These are phyloP conservation scores for Drepanosiphum platanoidis DNA, from an alignment of 2,888 invertebrate species.

Conservation along the genomic window DNA sequence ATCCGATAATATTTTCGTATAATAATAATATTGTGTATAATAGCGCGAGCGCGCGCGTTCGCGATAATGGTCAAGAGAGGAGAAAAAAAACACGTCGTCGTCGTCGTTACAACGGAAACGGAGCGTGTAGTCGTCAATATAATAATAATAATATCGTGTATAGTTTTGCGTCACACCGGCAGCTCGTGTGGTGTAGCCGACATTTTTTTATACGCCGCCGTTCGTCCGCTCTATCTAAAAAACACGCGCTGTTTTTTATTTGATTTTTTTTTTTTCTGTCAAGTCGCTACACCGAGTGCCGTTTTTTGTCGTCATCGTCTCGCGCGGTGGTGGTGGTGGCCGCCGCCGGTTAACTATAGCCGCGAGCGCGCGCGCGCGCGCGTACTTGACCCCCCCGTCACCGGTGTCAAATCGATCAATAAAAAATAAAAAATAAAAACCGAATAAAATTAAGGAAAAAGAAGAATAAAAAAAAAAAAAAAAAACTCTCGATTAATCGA, in stretches of 20 bases:
- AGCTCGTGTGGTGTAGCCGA: too few species aligned
- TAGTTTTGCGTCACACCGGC: background rate
- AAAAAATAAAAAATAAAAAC: background rate
- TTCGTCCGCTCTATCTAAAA: too few species aligned
- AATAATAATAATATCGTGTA: background rate
- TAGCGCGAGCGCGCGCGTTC: background rate
- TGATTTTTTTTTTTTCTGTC: too few species aligned
- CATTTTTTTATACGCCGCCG: too few species aligned
- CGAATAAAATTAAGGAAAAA: too few species aligned
- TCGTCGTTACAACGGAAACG: background rate
- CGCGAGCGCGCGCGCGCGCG: background rate
- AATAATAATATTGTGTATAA: too few species aligned
- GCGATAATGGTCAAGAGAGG: background rate
- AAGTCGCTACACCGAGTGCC: too few species aligned
- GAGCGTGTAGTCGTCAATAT: background rate
- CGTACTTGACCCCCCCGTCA: slow-evolving; percentile 41
- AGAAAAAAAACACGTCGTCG: background rate
- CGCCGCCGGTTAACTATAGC: too few species aligned
- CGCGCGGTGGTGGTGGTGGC: too few species aligned
- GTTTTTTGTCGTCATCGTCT: too few species aligned
- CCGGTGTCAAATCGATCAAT: slow-evolving; percentile 51
- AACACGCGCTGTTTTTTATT: too few species aligned
- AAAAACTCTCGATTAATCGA: background rate
- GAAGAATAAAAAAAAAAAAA: background rate
- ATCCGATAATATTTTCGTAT: background rate